These are phyloP conservation scores for Enteromius mattozi DNA, from an alignment of 2,797 vertebrate genomes.

Conservation along the genomic window DNA sequence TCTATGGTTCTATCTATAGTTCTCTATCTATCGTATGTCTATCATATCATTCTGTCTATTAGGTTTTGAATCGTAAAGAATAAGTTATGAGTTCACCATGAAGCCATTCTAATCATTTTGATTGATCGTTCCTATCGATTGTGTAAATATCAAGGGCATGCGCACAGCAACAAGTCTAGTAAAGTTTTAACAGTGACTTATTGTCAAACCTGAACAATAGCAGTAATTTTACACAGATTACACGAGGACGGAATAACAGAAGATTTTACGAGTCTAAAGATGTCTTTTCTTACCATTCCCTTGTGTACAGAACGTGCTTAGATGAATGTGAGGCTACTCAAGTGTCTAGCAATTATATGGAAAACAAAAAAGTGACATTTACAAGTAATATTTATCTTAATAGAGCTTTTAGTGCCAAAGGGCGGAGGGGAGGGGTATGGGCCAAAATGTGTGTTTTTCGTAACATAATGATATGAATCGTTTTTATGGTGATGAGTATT, in stretches of 20 bases:
- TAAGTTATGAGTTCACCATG: slow-evolving; percentile 1
- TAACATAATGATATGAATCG: slow-evolving; percentile 70
- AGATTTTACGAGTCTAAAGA: slow-evolving; percentile 29
- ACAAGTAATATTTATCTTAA: slow-evolving; percentile 47
- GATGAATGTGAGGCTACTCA: slow-evolving; percentile 76
- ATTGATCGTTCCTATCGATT: slow-evolving; percentile 57
- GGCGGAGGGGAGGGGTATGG: slow-evolving; percentile 67
- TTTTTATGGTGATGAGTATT: slow-evolving; percentile 80
- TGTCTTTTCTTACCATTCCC: slow-evolving; percentile 49
- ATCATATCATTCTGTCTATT: not conserved
- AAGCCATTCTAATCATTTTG: slow-evolving; percentile 8
- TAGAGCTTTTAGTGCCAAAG: slow-evolving; percentile 77
- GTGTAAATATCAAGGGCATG: slow-evolving; percentile 82
- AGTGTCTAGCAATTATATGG: slow-evolving; percentile 73
- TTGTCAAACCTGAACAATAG: slow-evolving; percentile 12
- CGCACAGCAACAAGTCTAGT: slow-evolving; percentile 49
- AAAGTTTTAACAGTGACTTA: slow-evolving; percentile 26
- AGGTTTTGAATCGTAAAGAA: not conserved
- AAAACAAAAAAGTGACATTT: slow-evolving; percentile 70
- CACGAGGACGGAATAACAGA: not conserved
- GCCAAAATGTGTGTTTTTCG: slow-evolving; percentile 71
- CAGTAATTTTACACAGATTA: slow-evolving; percentile 26
- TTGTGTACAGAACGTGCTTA: slow-evolving; percentile 73
- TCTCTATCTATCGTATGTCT: not conserved
- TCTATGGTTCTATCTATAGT: not conserved